Evolutionary conservation across 2,888 invertebrate species (phyloP).

Genomic region (Rotaria socialis): DNA sequence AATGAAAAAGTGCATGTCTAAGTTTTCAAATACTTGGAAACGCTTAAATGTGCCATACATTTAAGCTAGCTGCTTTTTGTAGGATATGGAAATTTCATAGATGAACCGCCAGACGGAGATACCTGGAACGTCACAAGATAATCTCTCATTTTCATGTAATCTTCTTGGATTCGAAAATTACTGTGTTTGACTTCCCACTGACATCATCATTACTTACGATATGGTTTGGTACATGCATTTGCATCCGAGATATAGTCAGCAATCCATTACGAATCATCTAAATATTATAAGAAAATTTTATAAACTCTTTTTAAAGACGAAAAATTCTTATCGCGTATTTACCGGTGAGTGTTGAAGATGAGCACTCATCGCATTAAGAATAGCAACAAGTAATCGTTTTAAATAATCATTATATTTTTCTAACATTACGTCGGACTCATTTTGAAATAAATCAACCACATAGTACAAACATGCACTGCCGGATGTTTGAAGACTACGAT

Average conservation of each 20-base stretch:
- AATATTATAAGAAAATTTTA: neutral
- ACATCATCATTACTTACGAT: neutral
- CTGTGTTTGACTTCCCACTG: too few species aligned
- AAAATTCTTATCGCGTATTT: conserved; percentile 47
- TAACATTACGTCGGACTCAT: conserved; percentile 66
- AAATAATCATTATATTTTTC: conserved; percentile 66
- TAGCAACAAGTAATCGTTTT: conserved; percentile 71
- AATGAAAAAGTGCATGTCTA: too few species aligned
- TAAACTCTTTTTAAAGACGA: too few species aligned
- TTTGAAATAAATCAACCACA: conserved; percentile 81
- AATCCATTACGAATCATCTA: conserved; percentile 26
- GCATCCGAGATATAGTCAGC: neutral
- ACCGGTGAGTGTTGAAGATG: conserved; percentile 76
- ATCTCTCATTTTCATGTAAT: too few species aligned
- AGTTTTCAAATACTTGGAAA: too few species aligned
- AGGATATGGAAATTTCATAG: too few species aligned
- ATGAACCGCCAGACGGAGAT: too few species aligned
- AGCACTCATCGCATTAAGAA: conserved; percentile 81
- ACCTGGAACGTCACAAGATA: too few species aligned
- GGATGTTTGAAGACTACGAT: conserved; percentile 82
- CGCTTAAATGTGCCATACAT: too few species aligned
- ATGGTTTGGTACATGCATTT: conserved; percentile 22
- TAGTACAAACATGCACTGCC: conserved; percentile 86
- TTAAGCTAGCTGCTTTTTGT: too few species aligned
- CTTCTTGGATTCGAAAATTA: too few species aligned